Base-by-base conservation (phyloP, 1,140 invertebrate genomes). In the Colletes gigas region DNA sequence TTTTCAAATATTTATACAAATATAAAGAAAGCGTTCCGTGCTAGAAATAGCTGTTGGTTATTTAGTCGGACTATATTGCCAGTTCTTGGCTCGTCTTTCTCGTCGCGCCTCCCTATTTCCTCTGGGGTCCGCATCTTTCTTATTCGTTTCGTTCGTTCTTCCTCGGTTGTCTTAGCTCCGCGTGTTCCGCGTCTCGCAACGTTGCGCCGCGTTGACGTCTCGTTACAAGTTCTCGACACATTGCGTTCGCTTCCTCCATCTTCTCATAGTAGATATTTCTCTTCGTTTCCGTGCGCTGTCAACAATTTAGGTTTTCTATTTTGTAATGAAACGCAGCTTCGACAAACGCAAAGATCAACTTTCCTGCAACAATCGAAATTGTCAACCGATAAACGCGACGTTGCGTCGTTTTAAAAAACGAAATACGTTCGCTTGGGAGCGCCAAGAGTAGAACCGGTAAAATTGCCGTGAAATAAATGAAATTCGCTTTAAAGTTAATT, bases 31-130 rank as follows among this genome's bases (percentile, higher is more conserved):
- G 82, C 63, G 82, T 68, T 79, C 79, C 84, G 80, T 55, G 72
- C 80, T 79, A 83, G 74, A 89, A 88, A 89, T 88, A 88, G 84
- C 88, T 89, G 81, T 80, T 75, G 88, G 86, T 83, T 85, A 85
- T 89, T 89, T 89, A 87, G 81, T 69, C 81, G 74, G 10, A 86
- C 84, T 71, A 83, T 75, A 85, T 79, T 83, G 70, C 10, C n/a
- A 3, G 1, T 39, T n/a, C 15, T 65, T 44, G 4, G 10, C 47
- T 54, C 54, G 30, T 17, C 17, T 55, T 57, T 68, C 50, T 1
- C 62, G 8, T 39, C 30, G 12, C n/a, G 0, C 17, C 14, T 8
- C 41, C 3, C 70, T 19, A 1, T 44, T 14, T 39, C 1, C 21
- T 30, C 19, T 50, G 50, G 30, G 3, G 30, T 19, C 63, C 4